Conservation (phyloP, 1,140 invertebrate genomes). For the Caerostris extrusa region DNA sequence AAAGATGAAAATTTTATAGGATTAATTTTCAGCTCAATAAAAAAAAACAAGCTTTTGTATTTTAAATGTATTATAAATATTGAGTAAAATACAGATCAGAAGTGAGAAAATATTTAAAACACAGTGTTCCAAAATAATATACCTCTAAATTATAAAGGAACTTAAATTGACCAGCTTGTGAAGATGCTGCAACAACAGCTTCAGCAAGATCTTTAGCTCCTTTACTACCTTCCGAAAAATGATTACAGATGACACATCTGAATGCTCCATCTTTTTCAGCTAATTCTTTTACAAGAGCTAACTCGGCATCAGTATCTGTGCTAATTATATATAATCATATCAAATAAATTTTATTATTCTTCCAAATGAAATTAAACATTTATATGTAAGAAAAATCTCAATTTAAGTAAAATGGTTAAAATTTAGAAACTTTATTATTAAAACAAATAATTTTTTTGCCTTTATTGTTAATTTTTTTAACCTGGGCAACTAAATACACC, state of each 20-base stretch:
- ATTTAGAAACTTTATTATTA: no score
- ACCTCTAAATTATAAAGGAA: constrained; percentile 92
- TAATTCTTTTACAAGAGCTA: constrained; percentile 89
- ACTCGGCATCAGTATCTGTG: constrained; percentile 93
- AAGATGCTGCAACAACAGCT: constrained; percentile 90
- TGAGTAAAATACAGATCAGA: not conserved
- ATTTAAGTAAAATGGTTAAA: no score
- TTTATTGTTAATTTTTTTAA: no score
- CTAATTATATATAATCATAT: constrained; percentile 82
- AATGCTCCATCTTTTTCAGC: constrained; percentile 90
- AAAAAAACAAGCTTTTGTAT: not conserved
- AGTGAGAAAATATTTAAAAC: not conserved
- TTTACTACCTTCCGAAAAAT: constrained; percentile 94
- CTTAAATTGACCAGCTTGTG: constrained; percentile 84
- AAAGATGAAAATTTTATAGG: no score
- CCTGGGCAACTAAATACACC: no score
- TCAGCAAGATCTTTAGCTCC: constrained; percentile 93
- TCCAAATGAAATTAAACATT: no score
- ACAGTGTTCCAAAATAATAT: not conserved
- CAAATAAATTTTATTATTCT: not conserved
- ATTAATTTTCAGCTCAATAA: not conserved
- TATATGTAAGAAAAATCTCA: no score
- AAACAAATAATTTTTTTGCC: no score
- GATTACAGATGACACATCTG: constrained; percentile 92
- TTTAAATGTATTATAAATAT: not conserved